Evolutionary conservation across 2,113 vertebrate species (phyloP), one percentile per base, ranked within the genome.

Genomic region (Bombycilla garrulus): DNA sequence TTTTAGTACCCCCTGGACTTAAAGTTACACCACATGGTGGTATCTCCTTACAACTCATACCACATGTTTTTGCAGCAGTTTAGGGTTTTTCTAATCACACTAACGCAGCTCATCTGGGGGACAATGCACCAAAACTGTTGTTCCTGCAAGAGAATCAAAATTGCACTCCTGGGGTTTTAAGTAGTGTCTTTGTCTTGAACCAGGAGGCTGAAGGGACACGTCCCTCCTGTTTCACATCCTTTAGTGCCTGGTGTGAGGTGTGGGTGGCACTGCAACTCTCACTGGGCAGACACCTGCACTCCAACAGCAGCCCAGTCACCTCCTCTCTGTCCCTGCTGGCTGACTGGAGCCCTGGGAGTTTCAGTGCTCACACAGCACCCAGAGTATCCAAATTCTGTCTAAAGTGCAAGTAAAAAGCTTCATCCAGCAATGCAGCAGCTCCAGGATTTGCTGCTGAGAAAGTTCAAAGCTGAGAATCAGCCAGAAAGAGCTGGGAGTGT

Each of bases 241-340:
- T 29, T 0, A 0, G 77, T n/a, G 51, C 26, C 56, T 25, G 15
- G 16, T 12, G 20, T 21, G 56, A 61, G 51, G 24, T 33, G 64
- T 25, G 81, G 31, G 33, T 47, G 70, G 15, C 58, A 10, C 81
- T 22, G 58, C 50, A 28, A 2, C 40, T 38, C 69, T 45, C 48
- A 11, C 81, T 51, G 66, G 56, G 45, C 47, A 44, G 44, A 31
- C 54, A 7, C 12, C 80, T 47, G 45, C 40, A 9, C 1, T 0
- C 2, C 73, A 47, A 2, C 12, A 22, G 8, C 62, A 36, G n/a
- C 69, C 40, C 70, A 5, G 25, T 2, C 48, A 44, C 74, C 61
- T 61, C 64, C 40, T 31, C 57, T 36, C 64, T 35, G 44, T 36
- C 56, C 33, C 72, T 54, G 25, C 67, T 58, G 65, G 17, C 72